Evolutionary conservation across 2,797 vertebrate species (phyloP).

Genomic region (Takifugu rubripes): DNA sequence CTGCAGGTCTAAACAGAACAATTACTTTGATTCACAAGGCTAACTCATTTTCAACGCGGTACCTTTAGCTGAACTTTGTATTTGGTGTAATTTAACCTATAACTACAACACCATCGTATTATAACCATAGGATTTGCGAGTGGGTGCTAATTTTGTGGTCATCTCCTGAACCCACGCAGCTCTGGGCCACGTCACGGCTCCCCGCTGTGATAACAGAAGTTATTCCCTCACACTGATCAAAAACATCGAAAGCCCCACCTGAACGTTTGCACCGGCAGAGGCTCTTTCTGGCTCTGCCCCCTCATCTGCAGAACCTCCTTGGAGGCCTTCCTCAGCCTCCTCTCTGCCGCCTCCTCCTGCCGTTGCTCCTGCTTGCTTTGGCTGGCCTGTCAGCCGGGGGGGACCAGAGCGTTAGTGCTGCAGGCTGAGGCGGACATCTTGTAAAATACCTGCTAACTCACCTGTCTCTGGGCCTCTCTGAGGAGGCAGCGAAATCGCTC

Average conservation of each 20-base stretch:
- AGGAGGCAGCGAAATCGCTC: constrained; percentile 88
- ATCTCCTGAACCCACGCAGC: too few species aligned
- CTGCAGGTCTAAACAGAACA: too few species aligned
- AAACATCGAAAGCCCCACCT: constrained; percentile 70
- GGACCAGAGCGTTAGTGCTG: neutral
- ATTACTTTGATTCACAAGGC: too few species aligned
- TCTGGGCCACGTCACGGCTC: too few species aligned
- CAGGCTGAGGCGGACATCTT: rapidly evolving
- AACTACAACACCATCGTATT: too few species aligned
- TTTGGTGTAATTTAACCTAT: too few species aligned
- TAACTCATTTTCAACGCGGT: too few species aligned
- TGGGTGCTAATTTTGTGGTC: too few species aligned
- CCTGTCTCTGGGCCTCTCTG: constrained; percentile 94
- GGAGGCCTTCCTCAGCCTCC: constrained; percentile 94
- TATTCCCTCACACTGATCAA: neutral
- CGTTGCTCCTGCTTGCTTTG: constrained; percentile 93
- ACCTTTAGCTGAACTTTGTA: too few species aligned
- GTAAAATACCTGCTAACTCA: constrained; percentile 34
- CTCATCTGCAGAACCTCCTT: constrained; percentile 94
- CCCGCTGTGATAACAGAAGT: too few species aligned
- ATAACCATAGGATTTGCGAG: too few species aligned
- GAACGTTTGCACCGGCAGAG: constrained; percentile 94
- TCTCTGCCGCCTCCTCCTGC: constrained; percentile 92
- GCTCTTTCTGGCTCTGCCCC: constrained; percentile 92
- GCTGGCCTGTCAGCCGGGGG: constrained; percentile 75